Evolutionary conservation across 1,140 invertebrate species (phyloP).

Genomic region (Drosophila orena): DNA sequence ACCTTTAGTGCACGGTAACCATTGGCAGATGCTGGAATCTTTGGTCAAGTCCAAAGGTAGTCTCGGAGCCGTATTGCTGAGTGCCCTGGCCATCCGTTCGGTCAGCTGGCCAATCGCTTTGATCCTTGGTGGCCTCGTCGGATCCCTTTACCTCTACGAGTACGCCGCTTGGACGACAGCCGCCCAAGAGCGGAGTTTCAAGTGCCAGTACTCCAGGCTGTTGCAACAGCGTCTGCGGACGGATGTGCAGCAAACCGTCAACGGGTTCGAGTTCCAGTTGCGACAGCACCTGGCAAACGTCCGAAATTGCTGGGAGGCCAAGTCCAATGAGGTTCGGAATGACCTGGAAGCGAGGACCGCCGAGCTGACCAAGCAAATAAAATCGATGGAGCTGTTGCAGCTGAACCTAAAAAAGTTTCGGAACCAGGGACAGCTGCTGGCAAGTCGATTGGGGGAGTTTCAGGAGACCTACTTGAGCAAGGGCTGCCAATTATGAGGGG

Average conservation of each 20-base stretch:
- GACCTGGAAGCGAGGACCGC: conserved; percentile 12
- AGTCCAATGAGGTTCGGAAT: neutral
- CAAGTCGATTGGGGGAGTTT: conserved; percentile 35
- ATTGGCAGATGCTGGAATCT: conserved; percentile 87
- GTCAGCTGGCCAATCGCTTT: conserved; percentile 97
- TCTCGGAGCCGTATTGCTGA: conserved; percentile 91
- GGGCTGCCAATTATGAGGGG: conserved; percentile 2
- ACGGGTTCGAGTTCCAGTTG: conserved; percentile 98
- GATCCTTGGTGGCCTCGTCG: conserved; percentile 92
- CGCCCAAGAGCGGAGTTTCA: conserved; percentile 97
- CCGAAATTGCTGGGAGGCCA: conserved; percentile 8
- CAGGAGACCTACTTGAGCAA: conserved; percentile 33
- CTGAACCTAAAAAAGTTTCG: conserved; percentile 17
- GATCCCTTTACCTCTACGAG: conserved; percentile 97
- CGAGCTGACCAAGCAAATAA: neutral
- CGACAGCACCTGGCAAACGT: conserved; percentile 40
- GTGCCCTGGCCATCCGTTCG: conserved; percentile 95
- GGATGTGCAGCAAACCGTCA: conserved; percentile 96
- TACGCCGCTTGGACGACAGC: conserved; percentile 98
- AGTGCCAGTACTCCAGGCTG: conserved; percentile 97
- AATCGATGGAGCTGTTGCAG: conserved; percentile 21
- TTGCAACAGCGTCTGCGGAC: conserved; percentile 96
- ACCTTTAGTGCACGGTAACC: conserved; percentile 78
- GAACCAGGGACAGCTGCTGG: conserved; percentile 9
- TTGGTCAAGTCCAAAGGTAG: conserved; percentile 91